Evolutionary conservation across 92 coral and sea anemone genomes (phyloP), one percentile per base, ranked within the genome.

Genomic region (Zoanthus gigantus): DNA sequence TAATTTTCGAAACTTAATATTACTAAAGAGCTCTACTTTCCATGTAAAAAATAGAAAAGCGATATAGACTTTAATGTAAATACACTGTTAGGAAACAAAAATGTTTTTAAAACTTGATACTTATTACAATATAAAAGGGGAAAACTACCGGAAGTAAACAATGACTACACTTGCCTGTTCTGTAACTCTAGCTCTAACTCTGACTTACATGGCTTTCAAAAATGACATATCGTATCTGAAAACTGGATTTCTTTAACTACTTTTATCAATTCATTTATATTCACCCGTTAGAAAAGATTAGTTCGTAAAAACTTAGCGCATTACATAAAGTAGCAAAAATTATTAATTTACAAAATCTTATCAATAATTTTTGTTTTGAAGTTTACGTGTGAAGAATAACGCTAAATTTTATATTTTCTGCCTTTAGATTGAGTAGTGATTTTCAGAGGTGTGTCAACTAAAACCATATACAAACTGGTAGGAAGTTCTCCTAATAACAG

Each of bases 321-420:
- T 58, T 4, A 18, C 56, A 37, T 60, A 79, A 42, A 37, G 16
- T 79, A 79, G 48, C 29, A n/a, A 60, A 79, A 79, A 42, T 16
- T 68, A n/a, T 79, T 18, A 65, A 47, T 75, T 61, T 57, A 61
- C 58, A 15, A 7, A 47, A 34, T 60, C 66, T 79, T 32, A 42
- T 57, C 72, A 7, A 30, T 54, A 63, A 29, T 77, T n/a, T 58
- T 60, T 18, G 53, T 9, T 13, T 23, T 14, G 60, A 46, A 13
- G 28, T 50, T 60, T 79, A 79, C 84, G 60, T 15, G 52, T 32
- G 8, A 78, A 57, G 72, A 53, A 78, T 31, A 45, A 78, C 29
- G 29, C 57, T 78, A 61, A n/a, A 16, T 5, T 34, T 34, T 61
- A 60, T 16, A n/a, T 31, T 57, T 16, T 6, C 13, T 58, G 3